A percentile compares a stretch with the other conserved stretches of the same genome.
These are phyloP conservation scores for Macrotus californicus DNA, from an alignment of 2,113 vertebrate species.

Conservation along the genomic window DNA sequence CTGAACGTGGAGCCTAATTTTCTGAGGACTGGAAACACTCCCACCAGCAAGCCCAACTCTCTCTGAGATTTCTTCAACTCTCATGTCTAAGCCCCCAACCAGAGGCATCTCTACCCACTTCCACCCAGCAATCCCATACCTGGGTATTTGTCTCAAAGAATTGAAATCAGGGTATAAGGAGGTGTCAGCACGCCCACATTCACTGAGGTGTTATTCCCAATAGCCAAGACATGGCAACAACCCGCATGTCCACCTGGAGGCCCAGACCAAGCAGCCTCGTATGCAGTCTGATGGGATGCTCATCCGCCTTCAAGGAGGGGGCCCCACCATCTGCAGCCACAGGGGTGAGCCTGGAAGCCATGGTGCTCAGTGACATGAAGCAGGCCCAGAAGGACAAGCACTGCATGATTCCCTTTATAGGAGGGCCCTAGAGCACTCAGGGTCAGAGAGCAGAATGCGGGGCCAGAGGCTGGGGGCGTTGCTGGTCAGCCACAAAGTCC, in stretches of 20 bases:
- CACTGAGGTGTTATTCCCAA: rapidly evolving
- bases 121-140: not conserved
- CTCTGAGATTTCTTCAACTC: rapidly evolving
- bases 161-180: not conserved
- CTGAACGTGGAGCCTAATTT: rapidly evolving
- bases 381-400: not conserved
- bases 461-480: rapidly evolving
- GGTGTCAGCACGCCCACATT: not conserved
- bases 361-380: not conserved
- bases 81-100: not conserved
- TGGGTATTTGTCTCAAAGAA: not conserved
- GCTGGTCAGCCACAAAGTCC: not conserved
- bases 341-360: not conserved
- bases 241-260: not conserved
- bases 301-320: not conserved
- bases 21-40: not conserved
- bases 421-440: not conserved
- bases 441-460: rapidly evolving
- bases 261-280: not conserved
- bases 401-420: not conserved
- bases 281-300: rapidly evolving
- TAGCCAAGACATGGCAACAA: not conserved
- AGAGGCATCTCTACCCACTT: not conserved
- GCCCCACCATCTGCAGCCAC: not conserved
- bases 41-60: rapidly evolving